Percentiles rank a stretch among this genome's conserved stretches.
phyloP scores from a whole-genome alignment of 2,113 vertebrate genomes.

The Chaetorhynchus papuensis region DNA sequence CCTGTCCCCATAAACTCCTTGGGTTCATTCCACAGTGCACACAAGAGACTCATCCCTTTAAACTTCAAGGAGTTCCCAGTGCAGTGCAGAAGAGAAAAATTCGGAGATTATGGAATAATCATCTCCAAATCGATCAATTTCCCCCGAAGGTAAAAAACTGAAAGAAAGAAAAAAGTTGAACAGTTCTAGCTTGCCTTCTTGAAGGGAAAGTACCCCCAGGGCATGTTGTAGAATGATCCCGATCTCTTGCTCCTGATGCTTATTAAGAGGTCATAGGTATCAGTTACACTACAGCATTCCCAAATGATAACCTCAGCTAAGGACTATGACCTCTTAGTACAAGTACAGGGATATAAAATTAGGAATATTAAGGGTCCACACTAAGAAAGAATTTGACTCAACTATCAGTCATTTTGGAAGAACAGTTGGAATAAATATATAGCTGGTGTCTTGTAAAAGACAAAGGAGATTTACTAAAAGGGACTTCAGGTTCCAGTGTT shows the following conservation, averaged over 20 bases:
- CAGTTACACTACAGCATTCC: conserved; percentile 59
- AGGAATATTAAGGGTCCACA: conserved; percentile 28
- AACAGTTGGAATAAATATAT: background rate
- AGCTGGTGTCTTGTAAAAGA: background rate
- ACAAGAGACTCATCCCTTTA: conserved; percentile 69
- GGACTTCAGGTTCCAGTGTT: background rate
- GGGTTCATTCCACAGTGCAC: conserved; percentile 56
- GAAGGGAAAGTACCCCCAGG: conserved; percentile 70
- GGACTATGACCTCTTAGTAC: conserved; percentile 48
- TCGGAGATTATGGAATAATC: conserved; percentile 78
- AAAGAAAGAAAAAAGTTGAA: conserved; percentile 69
- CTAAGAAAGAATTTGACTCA: conserved; percentile 41
- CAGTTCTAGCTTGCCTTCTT: conserved; percentile 71
- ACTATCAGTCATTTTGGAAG: conserved; percentile 28
- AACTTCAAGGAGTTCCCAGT: conserved; percentile 73
- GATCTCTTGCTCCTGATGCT: conserved; percentile 68
- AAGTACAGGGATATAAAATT: conserved; percentile 51
- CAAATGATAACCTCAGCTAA: conserved; percentile 55
- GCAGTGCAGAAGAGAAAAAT: conserved; percentile 68
- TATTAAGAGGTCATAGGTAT: conserved; percentile 77
- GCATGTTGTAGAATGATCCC: conserved; percentile 64
- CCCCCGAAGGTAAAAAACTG: conserved; percentile 72
- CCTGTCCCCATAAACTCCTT: conserved; percentile 65
- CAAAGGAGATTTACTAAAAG: background rate
- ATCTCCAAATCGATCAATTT: conserved; percentile 75